Percentiles rank a stretch among this genome's conserved stretches.
phyloP scores from a whole-genome alignment of 92 coral and sea anemone genomes.

The Paramuricea clavata region DNA sequence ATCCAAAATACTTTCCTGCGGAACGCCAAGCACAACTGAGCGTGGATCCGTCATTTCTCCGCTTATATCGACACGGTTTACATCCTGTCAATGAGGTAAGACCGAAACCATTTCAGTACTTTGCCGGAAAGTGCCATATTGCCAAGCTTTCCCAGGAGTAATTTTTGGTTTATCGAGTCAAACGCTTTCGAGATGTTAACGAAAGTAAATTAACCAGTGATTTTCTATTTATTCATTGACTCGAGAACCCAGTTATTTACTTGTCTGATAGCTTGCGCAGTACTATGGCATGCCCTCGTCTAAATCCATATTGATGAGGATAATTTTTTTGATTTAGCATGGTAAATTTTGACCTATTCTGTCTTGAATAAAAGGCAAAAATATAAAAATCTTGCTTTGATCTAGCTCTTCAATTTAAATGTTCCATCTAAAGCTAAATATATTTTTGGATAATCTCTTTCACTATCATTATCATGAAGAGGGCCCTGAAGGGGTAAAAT shows the following conservation, averaged over 20 bases:
- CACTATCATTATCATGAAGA: too few species aligned
- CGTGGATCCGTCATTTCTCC: not conserved
- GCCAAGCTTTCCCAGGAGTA: not conserved
- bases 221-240: conserved; percentile 53
- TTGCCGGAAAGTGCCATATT: not conserved
- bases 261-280: conserved; percentile 64
- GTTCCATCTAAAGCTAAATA: too few species aligned
- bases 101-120: conserved; percentile 1
- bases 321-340: too few species aligned
- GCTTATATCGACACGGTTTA: not conserved
- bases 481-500: too few species aligned
- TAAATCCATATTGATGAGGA: conserved; percentile 55
- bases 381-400: too few species aligned
- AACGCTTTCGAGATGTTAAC: conserved; percentile 63
- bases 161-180: conserved; percentile 16
- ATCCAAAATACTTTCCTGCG: conserved; percentile 61
- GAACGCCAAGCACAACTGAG: conserved; percentile 19
- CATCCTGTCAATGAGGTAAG: not conserved
- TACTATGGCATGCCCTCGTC: conserved; percentile 58
- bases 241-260: conserved; percentile 65
- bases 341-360: too few species aligned
- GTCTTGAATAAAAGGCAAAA: too few species aligned
- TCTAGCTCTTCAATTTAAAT: too few species aligned
- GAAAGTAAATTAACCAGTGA: conserved; percentile 59
- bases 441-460: too few species aligned